These are phyloP conservation scores for Taphrorychus bicolor DNA, from an alignment of 2,888 invertebrate species.

Conservation along the genomic window DNA sequence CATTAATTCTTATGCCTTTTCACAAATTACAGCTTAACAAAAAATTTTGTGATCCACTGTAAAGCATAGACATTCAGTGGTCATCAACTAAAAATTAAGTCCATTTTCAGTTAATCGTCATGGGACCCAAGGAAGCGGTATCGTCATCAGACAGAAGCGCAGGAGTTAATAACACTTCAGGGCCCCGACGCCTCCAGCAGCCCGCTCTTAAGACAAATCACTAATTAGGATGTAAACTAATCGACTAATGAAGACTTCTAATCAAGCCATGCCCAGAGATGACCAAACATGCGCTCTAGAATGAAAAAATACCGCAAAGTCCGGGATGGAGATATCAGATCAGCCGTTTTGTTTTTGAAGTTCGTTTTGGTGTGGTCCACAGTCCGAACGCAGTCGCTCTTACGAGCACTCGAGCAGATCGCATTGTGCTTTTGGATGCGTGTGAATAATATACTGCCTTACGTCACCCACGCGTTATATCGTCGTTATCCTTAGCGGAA, in stretches of 20 bases:
- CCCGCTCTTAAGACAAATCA: slow-evolving; percentile 18
- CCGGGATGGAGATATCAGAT: slow-evolving; percentile 20
- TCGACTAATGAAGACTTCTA: slow-evolving; percentile 17
- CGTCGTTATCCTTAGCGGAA: slow-evolving; percentile 32
- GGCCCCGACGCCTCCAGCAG: background rate
- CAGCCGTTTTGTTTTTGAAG: slow-evolving; percentile 25
- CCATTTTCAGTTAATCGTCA: no score
- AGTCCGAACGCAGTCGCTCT: slow-evolving; percentile 16
- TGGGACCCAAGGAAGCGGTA: background rate
- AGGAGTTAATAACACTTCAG: background rate
- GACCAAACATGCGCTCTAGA: slow-evolving; percentile 38
- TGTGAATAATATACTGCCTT: slow-evolving; percentile 10
- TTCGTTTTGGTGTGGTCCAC: slow-evolving; percentile 20
- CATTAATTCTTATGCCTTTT: no score
- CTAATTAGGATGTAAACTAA: slow-evolving; percentile 31
- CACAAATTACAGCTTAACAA: no score
- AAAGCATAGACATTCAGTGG: no score
- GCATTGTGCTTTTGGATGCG: slow-evolving; percentile 14
- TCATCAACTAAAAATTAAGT: no score
- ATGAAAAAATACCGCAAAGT: slow-evolving; percentile 28
- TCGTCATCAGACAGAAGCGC: background rate
- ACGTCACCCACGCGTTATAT: slow-evolving; percentile 23
- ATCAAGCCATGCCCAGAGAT: slow-evolving; percentile 26
- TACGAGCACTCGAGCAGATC: background rate
- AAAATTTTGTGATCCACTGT: no score